phyloP scores from a whole-genome alignment of 2,888 invertebrate species.

The Callosobruchus maculatus region DNA sequence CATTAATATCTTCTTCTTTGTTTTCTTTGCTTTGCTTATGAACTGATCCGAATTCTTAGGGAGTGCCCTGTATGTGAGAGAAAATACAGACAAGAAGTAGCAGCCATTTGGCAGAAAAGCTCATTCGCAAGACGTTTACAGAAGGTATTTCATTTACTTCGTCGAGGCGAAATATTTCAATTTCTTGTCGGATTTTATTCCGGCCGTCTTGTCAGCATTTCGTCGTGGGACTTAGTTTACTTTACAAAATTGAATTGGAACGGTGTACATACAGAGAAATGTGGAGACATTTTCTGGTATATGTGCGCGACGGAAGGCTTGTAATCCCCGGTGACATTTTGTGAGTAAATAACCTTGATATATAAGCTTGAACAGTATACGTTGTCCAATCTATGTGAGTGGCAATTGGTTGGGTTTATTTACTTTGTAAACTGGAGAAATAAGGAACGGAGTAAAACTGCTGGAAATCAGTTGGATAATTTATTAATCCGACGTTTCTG shows the following conservation, averaged over 20 bases:
- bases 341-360: background rate
- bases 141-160: background rate
- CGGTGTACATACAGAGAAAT: constrained; percentile 3
- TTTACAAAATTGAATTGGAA: constrained; percentile 35
- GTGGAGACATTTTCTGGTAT: background rate
- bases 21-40: too few relatives aligned
- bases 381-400: background rate
- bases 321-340: background rate
- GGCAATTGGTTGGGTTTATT: background rate
- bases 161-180: constrained; percentile 1
- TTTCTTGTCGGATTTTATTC: constrained; percentile 11
- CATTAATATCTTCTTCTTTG: too few relatives aligned
- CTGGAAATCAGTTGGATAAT: too few relatives aligned
- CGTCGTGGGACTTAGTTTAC: constrained; percentile 26
- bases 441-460: background rate
- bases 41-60: too few relatives aligned
- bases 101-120: background rate
- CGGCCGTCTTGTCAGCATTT: constrained; percentile 15
- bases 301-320: background rate
- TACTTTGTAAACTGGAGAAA: background rate
- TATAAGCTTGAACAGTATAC: background rate
- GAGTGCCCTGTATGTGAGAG: background rate
- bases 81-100: background rate
- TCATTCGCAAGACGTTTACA: background rate
- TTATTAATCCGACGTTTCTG: too few relatives aligned